Percentiles rank a stretch among this genome's conserved stretches.
Evolutionary conservation across 2,888 invertebrate species (phyloP).

Genomic region (Coelopa pilipes): DNA sequence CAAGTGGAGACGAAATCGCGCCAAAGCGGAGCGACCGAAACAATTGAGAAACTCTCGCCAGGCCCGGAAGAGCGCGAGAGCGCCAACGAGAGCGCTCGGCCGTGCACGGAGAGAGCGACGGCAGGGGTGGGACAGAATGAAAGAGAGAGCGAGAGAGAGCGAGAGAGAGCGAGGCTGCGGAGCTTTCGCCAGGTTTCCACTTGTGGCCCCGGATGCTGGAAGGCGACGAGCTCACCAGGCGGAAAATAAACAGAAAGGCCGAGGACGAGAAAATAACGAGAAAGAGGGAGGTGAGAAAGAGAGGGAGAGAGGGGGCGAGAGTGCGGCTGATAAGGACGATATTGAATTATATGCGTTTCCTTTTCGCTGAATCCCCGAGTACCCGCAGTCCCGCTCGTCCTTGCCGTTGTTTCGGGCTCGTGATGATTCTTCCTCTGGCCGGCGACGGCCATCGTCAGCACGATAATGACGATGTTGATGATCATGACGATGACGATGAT

Average conservation of each 20-base stretch:
- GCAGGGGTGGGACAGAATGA: background rate
- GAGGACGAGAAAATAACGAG: conserved; percentile 4
- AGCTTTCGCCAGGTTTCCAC: conserved; percentile 4
- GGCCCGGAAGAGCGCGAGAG: too few species aligned
- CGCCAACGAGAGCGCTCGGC: too few species aligned
- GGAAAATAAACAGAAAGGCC: conserved; percentile 5
- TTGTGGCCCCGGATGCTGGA: conserved; percentile 26
- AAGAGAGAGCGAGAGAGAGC: background rate
- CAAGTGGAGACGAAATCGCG: too few species aligned
- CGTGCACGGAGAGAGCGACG: background rate
- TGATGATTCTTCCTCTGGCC: background rate
- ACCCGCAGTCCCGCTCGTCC: background rate
- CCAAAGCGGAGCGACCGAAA: background rate
- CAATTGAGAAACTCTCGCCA: background rate
- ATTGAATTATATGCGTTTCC: conserved; percentile 26
- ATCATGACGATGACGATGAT: background rate
- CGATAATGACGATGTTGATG: background rate
- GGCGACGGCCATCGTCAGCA: background rate
- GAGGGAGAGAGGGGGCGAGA: conserved; percentile 8
- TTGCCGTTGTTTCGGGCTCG: background rate
- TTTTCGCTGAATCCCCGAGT: background rate
- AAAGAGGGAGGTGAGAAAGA: background rate
- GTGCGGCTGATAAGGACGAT: conserved; percentile 17
- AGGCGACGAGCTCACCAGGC: conserved; percentile 32
- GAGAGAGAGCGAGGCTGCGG: background rate